Evolutionary conservation across 2,888 invertebrate genomes (phyloP), one percentile per base, ranked within the genome.

Genomic region (Eucera pruinosa): DNA sequence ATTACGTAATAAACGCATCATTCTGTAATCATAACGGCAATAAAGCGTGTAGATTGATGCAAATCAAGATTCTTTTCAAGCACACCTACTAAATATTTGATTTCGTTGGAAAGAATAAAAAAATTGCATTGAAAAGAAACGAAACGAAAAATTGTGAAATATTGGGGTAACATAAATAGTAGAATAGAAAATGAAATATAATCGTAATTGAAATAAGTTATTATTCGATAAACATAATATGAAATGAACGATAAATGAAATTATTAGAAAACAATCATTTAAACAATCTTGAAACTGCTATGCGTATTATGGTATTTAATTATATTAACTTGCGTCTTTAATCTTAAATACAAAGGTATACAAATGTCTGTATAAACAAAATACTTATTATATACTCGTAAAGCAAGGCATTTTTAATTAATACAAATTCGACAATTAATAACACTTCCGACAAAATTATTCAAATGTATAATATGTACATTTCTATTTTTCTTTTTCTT

Each of bases 341-440:
- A 61, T 73, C 68, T 78, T 73, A 79, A 79, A 79, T 79, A 79
- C 57, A 79, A 79, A 78, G 78, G 65, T 68, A 57, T 65, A 72
- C 62, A 78, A 68, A 61, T 72, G 52, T 69, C 57, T 69, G 68
- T 55, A 62, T 73, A 79, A 79, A 78, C 68, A 57, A 78, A 68
- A 45, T 68, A 57, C 60, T 68, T 72, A 72, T 52, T 27, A 62
- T 68, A 58, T 72, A 75, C 45, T 75, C 20, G 57, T 66, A 55
- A 76, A 75, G 45, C 52, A 75, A 70, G 54, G 30, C 20, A 47
- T 74, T 52, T n/a, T 27, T 52, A 60, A 72, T 73, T 52, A 65
- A 60, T 52, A 58, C 58, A 58, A 74, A 64, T 7, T 39, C 36
- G 55, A 15, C 36, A 74, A 71, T 43, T 45, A 67, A 72, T 27